Conservation (phyloP, 2,888 invertebrate genomes). For the Eupithecia insigniata region DNA sequence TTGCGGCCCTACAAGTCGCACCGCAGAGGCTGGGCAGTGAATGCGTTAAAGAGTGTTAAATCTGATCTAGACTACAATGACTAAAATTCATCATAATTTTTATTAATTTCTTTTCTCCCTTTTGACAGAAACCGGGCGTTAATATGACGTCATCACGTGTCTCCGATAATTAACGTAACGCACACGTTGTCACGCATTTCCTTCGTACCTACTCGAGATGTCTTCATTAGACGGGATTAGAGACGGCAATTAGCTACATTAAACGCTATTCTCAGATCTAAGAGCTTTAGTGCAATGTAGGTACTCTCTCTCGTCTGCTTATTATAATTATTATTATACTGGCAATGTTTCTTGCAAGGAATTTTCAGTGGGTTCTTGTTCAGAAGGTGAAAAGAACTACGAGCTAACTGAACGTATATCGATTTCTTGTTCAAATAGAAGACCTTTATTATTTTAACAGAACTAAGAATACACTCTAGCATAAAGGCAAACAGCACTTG, state of each 20-base stretch:
- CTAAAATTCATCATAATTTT: too few species aligned
- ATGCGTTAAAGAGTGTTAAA: too few species aligned
- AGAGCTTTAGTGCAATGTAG: not conserved
- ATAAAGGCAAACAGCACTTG: too few species aligned
- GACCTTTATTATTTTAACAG: too few species aligned
- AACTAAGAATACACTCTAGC: too few species aligned
- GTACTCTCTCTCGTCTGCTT: not conserved
- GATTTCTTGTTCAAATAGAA: too few species aligned
- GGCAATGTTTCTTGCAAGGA: not conserved
- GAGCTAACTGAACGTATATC: too few species aligned
- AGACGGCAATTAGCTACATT: slow-evolving; percentile 8
- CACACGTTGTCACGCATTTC: slow-evolving; percentile 1
- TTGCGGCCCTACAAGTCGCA: too few species aligned
- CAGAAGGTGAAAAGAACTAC: not conserved
- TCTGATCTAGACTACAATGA: too few species aligned
- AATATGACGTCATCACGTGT: not conserved
- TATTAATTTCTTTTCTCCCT: too few species aligned
- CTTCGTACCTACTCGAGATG: slow-evolving; percentile 4
- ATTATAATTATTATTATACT: not conserved
- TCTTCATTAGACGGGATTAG: slow-evolving; percentile 13
- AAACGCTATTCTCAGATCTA: slow-evolving; percentile 12
- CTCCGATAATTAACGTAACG: not conserved
- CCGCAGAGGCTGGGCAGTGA: too few species aligned
- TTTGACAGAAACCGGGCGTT: not conserved
- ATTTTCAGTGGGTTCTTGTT: not conserved